A percentile compares a stretch with the other conserved stretches of the same genome.
Conservation (phyloP, 2,113 vertebrate genomes). For the Capreolus pygargus region DNA sequence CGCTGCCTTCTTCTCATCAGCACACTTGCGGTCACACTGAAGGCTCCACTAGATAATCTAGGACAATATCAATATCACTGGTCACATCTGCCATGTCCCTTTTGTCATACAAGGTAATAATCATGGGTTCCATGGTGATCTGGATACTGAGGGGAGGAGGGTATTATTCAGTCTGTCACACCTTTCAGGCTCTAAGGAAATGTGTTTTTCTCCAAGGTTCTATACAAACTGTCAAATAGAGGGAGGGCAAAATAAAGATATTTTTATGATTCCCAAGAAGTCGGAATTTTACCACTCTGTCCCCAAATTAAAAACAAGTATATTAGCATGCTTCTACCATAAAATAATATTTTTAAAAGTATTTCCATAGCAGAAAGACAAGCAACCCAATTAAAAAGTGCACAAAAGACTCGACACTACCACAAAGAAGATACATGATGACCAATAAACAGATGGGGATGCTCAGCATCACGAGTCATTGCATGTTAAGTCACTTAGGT, state of each 20-base stretch:
- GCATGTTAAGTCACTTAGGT: fast-evolving
- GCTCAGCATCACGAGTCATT: neutral
- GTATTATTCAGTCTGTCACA: neutral
- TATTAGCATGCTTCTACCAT: neutral
- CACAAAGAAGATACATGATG: neutral
- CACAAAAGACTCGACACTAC: neutral
- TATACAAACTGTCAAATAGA: neutral
- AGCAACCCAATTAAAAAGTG: neutral
- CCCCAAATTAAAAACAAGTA: neutral
- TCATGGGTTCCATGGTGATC: neutral
- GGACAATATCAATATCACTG: neutral
- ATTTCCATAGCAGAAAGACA: neutral
- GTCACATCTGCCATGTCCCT: neutral
- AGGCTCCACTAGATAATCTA: neutral
- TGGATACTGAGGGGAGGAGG: neutral
- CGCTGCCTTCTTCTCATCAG: neutral
- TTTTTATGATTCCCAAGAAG: neutral
- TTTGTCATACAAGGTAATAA: neutral
- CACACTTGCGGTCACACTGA: neutral
- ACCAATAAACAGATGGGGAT: neutral
- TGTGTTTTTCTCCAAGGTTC: neutral
- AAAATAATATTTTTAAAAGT: neutral
- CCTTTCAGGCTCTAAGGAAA: neutral
- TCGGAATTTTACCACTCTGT: neutral
- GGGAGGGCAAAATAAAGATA: neutral